Evolutionary conservation across 2,113 vertebrate species (phyloP), one percentile per base, ranked within the genome.

Genomic region (Scortum barcoo): DNA sequence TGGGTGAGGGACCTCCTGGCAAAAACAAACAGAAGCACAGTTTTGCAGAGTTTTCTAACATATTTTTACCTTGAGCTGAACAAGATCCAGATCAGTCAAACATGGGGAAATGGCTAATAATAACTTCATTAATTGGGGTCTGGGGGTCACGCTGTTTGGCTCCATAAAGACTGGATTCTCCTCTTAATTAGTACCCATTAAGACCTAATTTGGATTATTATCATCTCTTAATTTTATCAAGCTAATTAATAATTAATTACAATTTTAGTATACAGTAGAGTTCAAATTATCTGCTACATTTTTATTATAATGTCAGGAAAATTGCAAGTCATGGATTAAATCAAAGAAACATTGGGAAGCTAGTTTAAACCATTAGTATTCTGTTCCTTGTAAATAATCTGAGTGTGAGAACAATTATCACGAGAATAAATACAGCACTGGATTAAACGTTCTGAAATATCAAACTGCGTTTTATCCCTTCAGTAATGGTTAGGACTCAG

Each of bases 201-300:
- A 93, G 87, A 93, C 76, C 94, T 93, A 84, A 94, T 95, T 94
- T 95, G 88, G 91, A 93, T 92, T 89, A 82, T 92, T 87, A 88
- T 91, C 77, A 93, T 94, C 89, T 96, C 93, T 95, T 95, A 90
- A 94, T 95, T 94, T 91, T 90, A 94, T 93, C 88, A 83, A 83
- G 85, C 90, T 95, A 95, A 95, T 95, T 95, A 95, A 90, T 94
- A 95, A 92, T 94, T 94, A 95, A 93, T 83, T 85, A 89, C 80
- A 88, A 88, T 78, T 75, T 78, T 42, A 65, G 81, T 81, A 66
- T 77, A 86, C 57, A 83, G 78, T 24, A 71, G 42, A 71, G 82
- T 88, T 88, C 95, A 96, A 95, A 95, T 95, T 92, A 95, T 96
- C 92, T 96, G 96, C 95, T 94, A 96, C 94, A 96, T 95, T 96